Evolutionary conservation across 1,140 invertebrate genomes (phyloP).

Genomic region (Macrostomum lignano): DNA sequence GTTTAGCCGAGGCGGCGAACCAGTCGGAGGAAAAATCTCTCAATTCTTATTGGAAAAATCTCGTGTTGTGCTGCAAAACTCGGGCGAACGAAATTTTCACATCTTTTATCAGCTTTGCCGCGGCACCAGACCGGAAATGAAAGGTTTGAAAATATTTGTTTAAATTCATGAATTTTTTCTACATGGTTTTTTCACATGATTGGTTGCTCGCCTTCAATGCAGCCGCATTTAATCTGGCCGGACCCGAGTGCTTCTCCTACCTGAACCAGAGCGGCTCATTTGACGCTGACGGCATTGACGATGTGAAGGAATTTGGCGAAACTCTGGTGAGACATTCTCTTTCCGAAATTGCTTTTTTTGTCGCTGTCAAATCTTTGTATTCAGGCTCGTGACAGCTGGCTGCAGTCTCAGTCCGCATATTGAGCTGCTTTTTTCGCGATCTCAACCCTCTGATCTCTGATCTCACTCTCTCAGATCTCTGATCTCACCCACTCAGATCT

Average conservation of each 20-base stretch:
- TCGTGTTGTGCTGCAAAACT: constrained; percentile 37
- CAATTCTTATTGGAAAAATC: constrained; percentile 50
- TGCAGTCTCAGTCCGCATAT: no score
- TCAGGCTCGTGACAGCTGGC: no score
- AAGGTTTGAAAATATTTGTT: constrained; percentile 27
- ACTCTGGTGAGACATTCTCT: constrained; percentile 30
- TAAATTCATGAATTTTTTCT: constrained; percentile 1
- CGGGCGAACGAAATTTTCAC: constrained; percentile 43
- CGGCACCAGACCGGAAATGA: constrained; percentile 36
- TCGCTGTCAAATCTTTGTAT: no score
- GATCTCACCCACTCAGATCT: no score
- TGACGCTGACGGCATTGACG: constrained; percentile 39
- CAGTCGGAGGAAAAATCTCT: constrained; percentile 43
- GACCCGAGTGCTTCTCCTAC: constrained; percentile 38
- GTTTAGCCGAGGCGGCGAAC: constrained; percentile 44
- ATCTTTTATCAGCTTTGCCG: constrained; percentile 46
- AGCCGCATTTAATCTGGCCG: constrained; percentile 36
- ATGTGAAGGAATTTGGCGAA: constrained; percentile 40
- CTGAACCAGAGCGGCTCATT: constrained; percentile 37
- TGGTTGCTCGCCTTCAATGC: no score
- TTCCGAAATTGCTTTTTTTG: constrained; percentile 3
- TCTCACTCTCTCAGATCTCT: no score
- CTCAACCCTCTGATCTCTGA: no score
- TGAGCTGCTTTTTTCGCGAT: no score
- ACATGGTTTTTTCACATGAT: no score